Conservation (phyloP, 37 sponge, comb jelly and placozoan species). For the Oopsacas minuta region DNA sequence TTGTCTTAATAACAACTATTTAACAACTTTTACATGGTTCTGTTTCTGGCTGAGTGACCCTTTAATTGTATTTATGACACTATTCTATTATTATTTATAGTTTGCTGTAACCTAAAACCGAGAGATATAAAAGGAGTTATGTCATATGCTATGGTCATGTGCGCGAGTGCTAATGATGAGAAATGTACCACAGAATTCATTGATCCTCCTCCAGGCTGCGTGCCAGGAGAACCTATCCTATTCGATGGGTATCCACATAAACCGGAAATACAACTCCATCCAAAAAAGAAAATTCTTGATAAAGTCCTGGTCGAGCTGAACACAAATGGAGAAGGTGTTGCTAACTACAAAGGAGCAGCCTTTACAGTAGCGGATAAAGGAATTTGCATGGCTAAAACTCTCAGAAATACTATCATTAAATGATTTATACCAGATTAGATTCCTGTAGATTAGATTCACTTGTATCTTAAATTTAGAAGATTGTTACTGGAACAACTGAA, state of each 20-base stretch:
- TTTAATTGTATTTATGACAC: too few relatives aligned
- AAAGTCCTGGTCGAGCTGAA: slow-evolving; percentile 59
- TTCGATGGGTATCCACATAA: slow-evolving; percentile 68
- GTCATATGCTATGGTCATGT: slow-evolving; percentile 96
- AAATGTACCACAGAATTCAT: slow-evolving; percentile 53
- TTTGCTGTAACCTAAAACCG: neutral
- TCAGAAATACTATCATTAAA: slow-evolving; percentile 40
- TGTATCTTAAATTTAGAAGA: too few relatives aligned
- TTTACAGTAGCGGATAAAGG: slow-evolving; percentile 67
- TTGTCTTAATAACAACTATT: too few relatives aligned
- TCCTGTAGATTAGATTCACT: too few relatives aligned
- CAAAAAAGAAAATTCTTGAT: slow-evolving; percentile 94
- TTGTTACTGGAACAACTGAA: too few relatives aligned
- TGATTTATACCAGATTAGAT: too few relatives aligned
- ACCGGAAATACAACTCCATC: slow-evolving; percentile 70
- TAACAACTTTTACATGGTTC: too few relatives aligned
- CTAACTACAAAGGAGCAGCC: slow-evolving; percentile 52
- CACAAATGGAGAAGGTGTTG: slow-evolving; percentile 48
- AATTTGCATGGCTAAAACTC: slow-evolving; percentile 38
- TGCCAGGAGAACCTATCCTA: slow-evolving; percentile 71
- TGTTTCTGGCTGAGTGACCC: too few relatives aligned
- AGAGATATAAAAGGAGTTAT: slow-evolving; percentile 68
- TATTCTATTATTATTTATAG: too few relatives aligned
- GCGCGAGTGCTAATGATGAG: slow-evolving; percentile 48
- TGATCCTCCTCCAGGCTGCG: slow-evolving; percentile 59